Conservation (phyloP, 1,140 invertebrate species). For the Drosophila littoralis region DNA sequence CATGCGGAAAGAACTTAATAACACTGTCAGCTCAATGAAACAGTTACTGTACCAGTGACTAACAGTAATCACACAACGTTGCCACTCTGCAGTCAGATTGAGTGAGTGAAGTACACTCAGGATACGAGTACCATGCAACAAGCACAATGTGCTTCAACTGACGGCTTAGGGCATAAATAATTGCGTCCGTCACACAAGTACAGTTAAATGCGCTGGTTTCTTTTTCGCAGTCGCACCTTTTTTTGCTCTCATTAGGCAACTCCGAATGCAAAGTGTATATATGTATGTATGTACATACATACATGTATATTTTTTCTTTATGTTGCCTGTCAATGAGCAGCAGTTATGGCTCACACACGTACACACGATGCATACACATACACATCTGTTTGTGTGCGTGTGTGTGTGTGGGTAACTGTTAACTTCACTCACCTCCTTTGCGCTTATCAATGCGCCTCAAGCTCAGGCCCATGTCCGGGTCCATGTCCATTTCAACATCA, state of each 20-base stretch:
- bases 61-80: not conserved
- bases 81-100: not conserved
- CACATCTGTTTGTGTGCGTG: not conserved
- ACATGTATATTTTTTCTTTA: constrained; percentile 12
- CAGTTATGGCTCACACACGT: constrained; percentile 20
- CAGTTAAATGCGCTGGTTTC: not conserved
- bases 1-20: no score
- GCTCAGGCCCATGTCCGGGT: constrained; percentile 61
- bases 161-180: not conserved
- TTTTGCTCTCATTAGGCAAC: not conserved
- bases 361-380: constrained; percentile 9
- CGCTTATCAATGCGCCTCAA: constrained; percentile 71
- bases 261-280: not conserved
- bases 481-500: constrained; percentile 83
- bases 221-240: constrained; percentile 10
- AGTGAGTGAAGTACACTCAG: not conserved
- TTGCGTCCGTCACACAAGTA: constrained; percentile 10
- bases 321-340: constrained; percentile 22
- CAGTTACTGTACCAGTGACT: not conserved
- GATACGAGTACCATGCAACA: not conserved
- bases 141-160: not conserved
- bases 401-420: not conserved
- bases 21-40: not conserved
- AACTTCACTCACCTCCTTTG: constrained; percentile 71
- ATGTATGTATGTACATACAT: not conserved